A percentile compares a stretch with the other conserved stretches of the same genome.
These are phyloP conservation scores for Danio albolineatus DNA, from an alignment of 2,797 vertebrate genomes.

Conservation along the genomic window DNA sequence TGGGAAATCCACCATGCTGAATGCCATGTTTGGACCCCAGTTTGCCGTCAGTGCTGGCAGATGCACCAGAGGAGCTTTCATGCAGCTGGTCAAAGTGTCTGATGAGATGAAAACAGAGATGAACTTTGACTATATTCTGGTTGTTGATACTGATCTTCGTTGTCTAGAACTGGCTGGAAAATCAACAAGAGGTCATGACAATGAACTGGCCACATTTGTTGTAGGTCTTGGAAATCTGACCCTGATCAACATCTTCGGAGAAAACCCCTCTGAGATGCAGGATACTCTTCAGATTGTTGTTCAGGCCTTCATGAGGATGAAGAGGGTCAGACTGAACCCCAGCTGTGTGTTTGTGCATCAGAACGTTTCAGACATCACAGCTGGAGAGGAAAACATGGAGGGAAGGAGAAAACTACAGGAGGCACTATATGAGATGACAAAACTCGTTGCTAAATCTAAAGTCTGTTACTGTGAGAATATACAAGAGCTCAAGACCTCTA, in stretches of 20 bases:
- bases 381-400: slow-evolving; percentile 77
- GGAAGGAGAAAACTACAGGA: slow-evolving; percentile 72
- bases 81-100: slow-evolving; percentile 77
- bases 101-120: slow-evolving; percentile 63
- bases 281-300: slow-evolving; percentile 79
- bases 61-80: slow-evolving; percentile 81
- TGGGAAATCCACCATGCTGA: slow-evolving; percentile 76
- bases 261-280: slow-evolving; percentile 82
- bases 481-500: too few relatives aligned
- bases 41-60: slow-evolving; percentile 78
- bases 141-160: slow-evolving; percentile 80
- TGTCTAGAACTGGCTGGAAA: slow-evolving; percentile 70
- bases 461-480: too few relatives aligned
- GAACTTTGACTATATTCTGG: slow-evolving; percentile 61
- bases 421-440: slow-evolving; percentile 78
- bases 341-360: too few relatives aligned
- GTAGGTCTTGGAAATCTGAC: slow-evolving; percentile 81
- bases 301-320: slow-evolving; percentile 67
- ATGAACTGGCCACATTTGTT: slow-evolving; percentile 82
- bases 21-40: slow-evolving; percentile 82
- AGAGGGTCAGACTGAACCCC: slow-evolving; percentile 71
- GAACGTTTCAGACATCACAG: too few relatives aligned
- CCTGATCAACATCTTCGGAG: slow-evolving; percentile 82
- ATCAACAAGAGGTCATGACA: slow-evolving; percentile 70
- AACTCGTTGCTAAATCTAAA: too few relatives aligned